Evolutionary conservation across 2,113 vertebrate genomes (phyloP).

Genomic region (Pangasianodon hypophthalmus): DNA sequence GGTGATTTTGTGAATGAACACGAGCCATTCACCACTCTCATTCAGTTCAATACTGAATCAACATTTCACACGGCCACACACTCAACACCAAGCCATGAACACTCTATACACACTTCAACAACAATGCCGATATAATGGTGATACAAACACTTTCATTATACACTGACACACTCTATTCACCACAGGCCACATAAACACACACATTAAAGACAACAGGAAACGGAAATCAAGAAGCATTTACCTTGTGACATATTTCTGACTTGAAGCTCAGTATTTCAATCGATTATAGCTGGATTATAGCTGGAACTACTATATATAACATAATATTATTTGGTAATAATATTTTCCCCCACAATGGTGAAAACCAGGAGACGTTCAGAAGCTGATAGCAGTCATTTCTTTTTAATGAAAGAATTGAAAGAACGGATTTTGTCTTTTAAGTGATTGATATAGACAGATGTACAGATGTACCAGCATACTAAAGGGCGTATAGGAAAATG

Average conservation of each 20-base stretch:
- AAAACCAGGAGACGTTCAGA: neutral
- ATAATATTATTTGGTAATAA: neutral
- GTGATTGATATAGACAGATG: neutral
- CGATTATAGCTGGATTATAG: neutral
- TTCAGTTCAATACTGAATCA: constrained; percentile 11
- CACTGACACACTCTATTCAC: neutral
- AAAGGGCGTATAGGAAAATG: neutral
- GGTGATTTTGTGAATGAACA: constrained; percentile 46
- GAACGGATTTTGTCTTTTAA: neutral
- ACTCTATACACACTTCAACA: neutral
- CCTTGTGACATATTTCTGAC: neutral
- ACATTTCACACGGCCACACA: constrained; percentile 5
- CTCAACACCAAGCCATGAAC: neutral
- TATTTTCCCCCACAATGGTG: neutral
- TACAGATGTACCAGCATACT: no score
- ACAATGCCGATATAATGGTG: no score
- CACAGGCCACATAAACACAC: neutral
- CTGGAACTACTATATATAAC: neutral
- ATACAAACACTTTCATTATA: neutral
- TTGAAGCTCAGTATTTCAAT: neutral
- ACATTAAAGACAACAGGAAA: constrained; percentile 6
- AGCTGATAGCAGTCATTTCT: neutral
- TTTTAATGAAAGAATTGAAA: neutral
- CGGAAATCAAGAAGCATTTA: neutral
- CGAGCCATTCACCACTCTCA: constrained; percentile 13